Percentiles rank a stretch among this genome's conserved stretches.
These are phyloP conservation scores for Drosophila sturtevanti DNA, from an alignment of 1,140 invertebrate genomes.

Conservation along the genomic window DNA sequence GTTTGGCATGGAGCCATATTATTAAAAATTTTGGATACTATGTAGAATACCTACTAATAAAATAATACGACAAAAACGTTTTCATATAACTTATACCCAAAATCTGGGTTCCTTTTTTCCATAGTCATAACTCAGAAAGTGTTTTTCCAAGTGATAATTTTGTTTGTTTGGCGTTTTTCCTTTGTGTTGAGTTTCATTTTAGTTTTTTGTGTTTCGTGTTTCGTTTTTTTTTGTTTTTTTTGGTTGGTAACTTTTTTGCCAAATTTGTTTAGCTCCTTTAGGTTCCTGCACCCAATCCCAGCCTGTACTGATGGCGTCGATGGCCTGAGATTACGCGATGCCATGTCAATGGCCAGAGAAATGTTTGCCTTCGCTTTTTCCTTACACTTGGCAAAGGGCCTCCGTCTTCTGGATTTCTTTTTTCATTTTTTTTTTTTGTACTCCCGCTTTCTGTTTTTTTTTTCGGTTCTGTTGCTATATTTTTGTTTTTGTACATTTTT, in stretches of 20 bases:
- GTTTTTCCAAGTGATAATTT: neutral
- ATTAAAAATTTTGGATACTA: too few relatives aligned
- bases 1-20: too few relatives aligned
- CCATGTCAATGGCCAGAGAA: slow-evolving; percentile 42
- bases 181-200: slow-evolving; percentile 14
- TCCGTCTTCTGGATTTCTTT: slow-evolving; percentile 36
- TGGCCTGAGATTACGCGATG: slow-evolving; percentile 17
- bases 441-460: too few relatives aligned
- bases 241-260: neutral
- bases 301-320: neutral
- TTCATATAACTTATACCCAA: too few relatives aligned
- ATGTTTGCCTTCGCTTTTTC: slow-evolving; percentile 38
- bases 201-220: neutral
- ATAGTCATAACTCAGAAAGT: neutral
- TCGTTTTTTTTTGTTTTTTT: neutral
- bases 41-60: too few relatives aligned
- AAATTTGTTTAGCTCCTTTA: slow-evolving; percentile 9
- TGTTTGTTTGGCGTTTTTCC: neutral
- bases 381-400: slow-evolving; percentile 16
- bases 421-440: slow-evolving; percentile 6
- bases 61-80: too few relatives aligned
- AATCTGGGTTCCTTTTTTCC: too few relatives aligned
- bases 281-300: neutral
- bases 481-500: neutral
- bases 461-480: neutral